phyloP scores from a whole-genome alignment of 2,888 invertebrate species.

The Neoaliturus tenellus region DNA sequence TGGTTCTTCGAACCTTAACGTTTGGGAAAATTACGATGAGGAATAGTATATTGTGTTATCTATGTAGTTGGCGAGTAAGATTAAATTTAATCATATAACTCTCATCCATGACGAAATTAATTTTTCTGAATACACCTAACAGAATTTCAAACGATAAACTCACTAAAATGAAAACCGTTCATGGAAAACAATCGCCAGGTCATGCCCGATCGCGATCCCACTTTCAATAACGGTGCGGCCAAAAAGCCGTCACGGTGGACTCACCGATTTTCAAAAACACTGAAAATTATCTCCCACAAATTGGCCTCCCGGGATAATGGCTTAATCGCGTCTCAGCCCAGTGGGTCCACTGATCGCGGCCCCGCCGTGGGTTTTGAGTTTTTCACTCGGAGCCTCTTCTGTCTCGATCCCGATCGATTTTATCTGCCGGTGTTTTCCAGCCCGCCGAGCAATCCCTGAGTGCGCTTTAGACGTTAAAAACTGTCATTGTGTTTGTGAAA shows the following conservation, averaged over 20 bases:
- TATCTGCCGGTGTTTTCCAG: background rate
- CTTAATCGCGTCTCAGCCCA: conserved; percentile 5
- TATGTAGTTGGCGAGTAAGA: too few species aligned
- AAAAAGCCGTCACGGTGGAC: conserved; percentile 11
- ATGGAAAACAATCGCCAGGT: background rate
- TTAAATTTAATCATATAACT: too few species aligned
- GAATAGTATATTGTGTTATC: too few species aligned
- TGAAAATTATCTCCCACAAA: conserved; percentile 29
- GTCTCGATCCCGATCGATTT: background rate
- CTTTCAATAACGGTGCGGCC: conserved; percentile 12
- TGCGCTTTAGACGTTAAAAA: background rate
- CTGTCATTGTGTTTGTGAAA: background rate
- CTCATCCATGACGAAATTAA: too few species aligned
- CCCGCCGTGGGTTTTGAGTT: conserved; percentile 8
- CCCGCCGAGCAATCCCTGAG: background rate
- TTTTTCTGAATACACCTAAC: too few species aligned
- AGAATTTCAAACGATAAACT: too few species aligned
- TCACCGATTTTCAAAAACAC: conserved; percentile 33
- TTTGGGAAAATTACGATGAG: too few species aligned
- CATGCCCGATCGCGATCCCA: background rate
- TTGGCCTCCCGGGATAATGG: conserved; percentile 2
- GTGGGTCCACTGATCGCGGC: background rate
- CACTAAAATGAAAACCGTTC: background rate
- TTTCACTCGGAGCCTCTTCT: background rate
- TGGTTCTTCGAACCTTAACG: too few species aligned